Conservation (phyloP, 2,888 invertebrate species). For the Lithosia quadra region DNA sequence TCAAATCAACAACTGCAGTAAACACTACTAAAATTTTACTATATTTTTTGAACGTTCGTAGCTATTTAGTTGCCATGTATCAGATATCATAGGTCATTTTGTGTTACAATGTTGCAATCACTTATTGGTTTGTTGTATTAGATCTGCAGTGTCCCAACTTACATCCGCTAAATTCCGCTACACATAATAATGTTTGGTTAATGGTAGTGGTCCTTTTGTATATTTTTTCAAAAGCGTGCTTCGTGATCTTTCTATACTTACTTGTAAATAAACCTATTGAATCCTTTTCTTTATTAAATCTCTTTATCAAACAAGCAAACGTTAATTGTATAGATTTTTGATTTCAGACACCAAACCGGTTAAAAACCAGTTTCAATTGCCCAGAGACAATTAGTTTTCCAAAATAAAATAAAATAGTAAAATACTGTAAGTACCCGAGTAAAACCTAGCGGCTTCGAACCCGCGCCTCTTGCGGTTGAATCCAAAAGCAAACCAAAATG, state of each 20-base stretch:
- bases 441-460: background rate
- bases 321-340: slow-evolving; percentile 15
- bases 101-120: background rate
- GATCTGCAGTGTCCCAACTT: slow-evolving; percentile 6
- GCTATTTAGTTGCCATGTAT: slow-evolving; percentile 5
- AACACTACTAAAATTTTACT: background rate
- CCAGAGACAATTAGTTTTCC: background rate
- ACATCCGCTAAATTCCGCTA: slow-evolving; percentile 16
- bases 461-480: background rate
- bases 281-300: background rate
- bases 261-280: slow-evolving; percentile 10
- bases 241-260: slow-evolving; percentile 7
- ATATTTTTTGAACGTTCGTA: background rate
- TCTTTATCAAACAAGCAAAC: background rate
- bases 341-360: slow-evolving; percentile 22
- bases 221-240: slow-evolving; percentile 10
- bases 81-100: background rate
- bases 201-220: slow-evolving; percentile 37
- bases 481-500: background rate
- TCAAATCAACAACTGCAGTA: background rate
- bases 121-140: slow-evolving; percentile 11
- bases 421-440: slow-evolving; percentile 17
- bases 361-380: background rate
- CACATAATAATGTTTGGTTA: slow-evolving; percentile 32
- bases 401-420: slow-evolving; percentile 7